These are phyloP conservation scores for Solen grandis DNA, from an alignment of 1,140 invertebrate species.

Conservation along the genomic window DNA sequence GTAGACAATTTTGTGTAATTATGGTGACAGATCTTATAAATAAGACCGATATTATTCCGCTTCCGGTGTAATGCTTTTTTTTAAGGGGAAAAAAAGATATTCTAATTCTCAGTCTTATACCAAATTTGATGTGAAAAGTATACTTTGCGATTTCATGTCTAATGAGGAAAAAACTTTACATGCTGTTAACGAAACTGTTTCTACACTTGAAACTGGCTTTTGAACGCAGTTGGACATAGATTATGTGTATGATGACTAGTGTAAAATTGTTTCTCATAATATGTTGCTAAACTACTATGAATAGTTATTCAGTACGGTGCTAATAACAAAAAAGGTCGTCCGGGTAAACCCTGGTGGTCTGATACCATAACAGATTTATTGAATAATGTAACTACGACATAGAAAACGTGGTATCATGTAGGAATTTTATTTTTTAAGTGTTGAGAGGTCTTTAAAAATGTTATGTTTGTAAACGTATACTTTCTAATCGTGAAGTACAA, in stretches of 20 bases:
- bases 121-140: conserved; percentile 23
- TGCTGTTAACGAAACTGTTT: too few species aligned
- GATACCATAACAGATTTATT: conserved; percentile 7
- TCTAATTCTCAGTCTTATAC: conserved; percentile 27
- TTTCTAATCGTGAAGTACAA: too few species aligned
- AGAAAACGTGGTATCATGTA: conserved; percentile 22
- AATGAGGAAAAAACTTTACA: conserved; percentile 4
- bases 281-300: conserved; percentile 6
- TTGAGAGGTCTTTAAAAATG: conserved; percentile 3
- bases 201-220: conserved; percentile 17
- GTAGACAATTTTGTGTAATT: not conserved
- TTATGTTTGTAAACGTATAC: conserved; percentile 21
- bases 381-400: conserved; percentile 34
- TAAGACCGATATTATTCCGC: not conserved
- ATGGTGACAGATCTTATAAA: conserved; percentile 23
- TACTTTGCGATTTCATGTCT: conserved; percentile 20
- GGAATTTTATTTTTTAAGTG: not conserved
- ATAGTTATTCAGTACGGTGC: conserved; percentile 24
- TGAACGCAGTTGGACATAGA: too few species aligned
- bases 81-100: not conserved
- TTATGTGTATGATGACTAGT: too few species aligned
- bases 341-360: conserved; percentile 45
- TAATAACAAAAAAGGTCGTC: conserved; percentile 21
- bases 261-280: too few species aligned
- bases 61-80: not conserved